Evolutionary conservation across 2,888 invertebrate genomes (phyloP), one percentile per base, ranked within the genome.

Genomic region (Autographa pulchrina): DNA sequence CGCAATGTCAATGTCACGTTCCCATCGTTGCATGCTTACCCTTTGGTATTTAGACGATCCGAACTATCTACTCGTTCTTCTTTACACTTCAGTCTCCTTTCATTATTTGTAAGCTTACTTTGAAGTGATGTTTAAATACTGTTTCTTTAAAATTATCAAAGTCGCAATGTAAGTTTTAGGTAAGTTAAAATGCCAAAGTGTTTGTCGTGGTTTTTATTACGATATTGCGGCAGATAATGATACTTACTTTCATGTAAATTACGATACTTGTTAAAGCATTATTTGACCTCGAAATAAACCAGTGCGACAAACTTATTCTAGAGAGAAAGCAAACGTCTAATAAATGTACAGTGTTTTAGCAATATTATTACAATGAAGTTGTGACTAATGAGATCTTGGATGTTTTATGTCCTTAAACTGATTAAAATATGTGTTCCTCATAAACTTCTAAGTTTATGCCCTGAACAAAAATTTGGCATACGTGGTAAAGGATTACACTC

Each of bases 1-100:
- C 78, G 74, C 91, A 92, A 92, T 92, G 91, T 92, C 92, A 92
- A 93, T 92, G 92, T 91, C 91, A 91, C 89, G 87, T 86, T 86
- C 82, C 77, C 85, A 75, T 83, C 81, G 85, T 73, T 85, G 81
- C 83, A 85, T 80, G 78, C 54, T 72, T 68, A 80, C 78, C 80
- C 74, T 77, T 73, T 75, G 74, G 16, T 70, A 76, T 76, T 75
- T 70, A 75, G 71, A 16, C 61, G 61, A 63, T 68, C 73, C 25
- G 66, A 66, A 62, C 75, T 68, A 64, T 48, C 58, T 66, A 58
- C 52, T 32, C 52, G 20, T 68, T 62, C 68, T 38, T 41, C 48
- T 77, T 64, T 38, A 48, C 25, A 65, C 31, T 59, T 59, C 25
- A 16, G 59, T 16, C 8, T 32, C 32, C n/a, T 32, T 32, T 59